These are phyloP conservation scores for Cyanistes caeruleus DNA, from an alignment of 2,113 vertebrate genomes.

Conservation along the genomic window DNA sequence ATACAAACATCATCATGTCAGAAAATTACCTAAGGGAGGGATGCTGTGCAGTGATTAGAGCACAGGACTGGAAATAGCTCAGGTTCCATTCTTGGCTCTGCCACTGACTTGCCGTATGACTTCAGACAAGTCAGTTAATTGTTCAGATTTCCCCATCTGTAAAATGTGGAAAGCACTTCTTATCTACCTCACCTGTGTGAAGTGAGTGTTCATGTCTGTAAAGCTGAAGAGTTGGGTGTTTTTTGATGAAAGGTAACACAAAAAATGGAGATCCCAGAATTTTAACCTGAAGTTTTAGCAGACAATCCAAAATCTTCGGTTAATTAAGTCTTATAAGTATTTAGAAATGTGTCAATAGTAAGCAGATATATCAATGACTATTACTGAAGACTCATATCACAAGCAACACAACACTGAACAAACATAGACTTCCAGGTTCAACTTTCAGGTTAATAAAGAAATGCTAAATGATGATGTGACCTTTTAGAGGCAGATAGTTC, in stretches of 20 bases:
- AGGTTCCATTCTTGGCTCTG: slow-evolving; percentile 56
- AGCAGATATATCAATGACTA: not conserved
- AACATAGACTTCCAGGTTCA: not conserved
- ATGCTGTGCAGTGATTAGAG: slow-evolving; percentile 48
- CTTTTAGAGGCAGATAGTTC: not conserved
- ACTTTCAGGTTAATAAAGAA: not conserved
- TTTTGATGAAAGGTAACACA: not conserved
- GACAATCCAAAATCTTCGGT: not conserved
- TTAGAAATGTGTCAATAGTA: not conserved
- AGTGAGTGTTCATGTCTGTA: not conserved
- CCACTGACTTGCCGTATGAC: slow-evolving; percentile 30
- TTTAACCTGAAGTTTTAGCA: not conserved
- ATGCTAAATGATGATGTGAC: not conserved
- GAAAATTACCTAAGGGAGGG: slow-evolving; percentile 48
- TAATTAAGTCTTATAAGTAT: not conserved
- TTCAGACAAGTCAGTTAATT: slow-evolving; percentile 48
- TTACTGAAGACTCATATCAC: not conserved
- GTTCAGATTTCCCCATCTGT: slow-evolving; percentile 45
- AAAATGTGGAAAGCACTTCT: slow-evolving; percentile 57
- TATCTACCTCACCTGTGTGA: slow-evolving; percentile 21
- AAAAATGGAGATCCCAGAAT: not conserved
- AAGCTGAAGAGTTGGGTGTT: not conserved
- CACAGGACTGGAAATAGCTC: slow-evolving; percentile 54
- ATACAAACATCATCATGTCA: slow-evolving; percentile 21
- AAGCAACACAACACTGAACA: not conserved